phyloP scores from a whole-genome alignment of 2,888 invertebrate genomes.

The Sarcophaga variegata region DNA sequence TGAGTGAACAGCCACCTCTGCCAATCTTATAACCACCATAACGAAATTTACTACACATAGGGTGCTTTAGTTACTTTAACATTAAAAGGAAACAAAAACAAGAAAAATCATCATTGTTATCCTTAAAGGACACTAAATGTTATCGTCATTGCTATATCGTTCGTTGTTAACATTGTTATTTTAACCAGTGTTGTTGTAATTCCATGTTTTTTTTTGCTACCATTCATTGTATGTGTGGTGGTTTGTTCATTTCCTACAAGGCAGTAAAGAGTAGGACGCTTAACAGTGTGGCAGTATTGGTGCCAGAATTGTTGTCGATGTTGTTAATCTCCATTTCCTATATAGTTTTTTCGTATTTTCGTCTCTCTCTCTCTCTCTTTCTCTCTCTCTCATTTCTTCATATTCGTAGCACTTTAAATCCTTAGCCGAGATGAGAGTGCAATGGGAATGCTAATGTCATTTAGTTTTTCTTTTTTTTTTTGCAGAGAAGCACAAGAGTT shows the following conservation, averaged over 20 bases:
- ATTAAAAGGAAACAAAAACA: background rate
- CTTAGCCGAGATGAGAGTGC: constrained; percentile 39
- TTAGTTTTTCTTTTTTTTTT: constrained; percentile 18
- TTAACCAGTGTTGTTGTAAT: background rate
- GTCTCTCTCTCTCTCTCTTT: background rate
- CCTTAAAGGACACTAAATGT: constrained; percentile 56
- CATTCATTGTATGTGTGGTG: no score
- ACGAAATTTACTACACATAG: background rate
- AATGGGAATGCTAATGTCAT: constrained; percentile 59
- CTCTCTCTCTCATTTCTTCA: background rate
- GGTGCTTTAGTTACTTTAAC: background rate
- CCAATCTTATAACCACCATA: no score
- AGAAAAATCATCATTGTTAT: constrained; percentile 27
- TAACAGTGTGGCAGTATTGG: background rate
- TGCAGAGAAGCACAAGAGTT: background rate
- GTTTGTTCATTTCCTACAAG: background rate
- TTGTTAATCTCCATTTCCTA: constrained; percentile 23
- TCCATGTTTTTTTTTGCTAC: background rate
- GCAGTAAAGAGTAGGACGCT: no score
- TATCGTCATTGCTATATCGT: constrained; percentile 43
- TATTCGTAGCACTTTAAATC: constrained; percentile 21
- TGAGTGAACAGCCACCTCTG: no score
- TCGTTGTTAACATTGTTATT: constrained; percentile 44
- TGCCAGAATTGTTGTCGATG: constrained; percentile 33
- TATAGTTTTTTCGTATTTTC: constrained; percentile 14